These are phyloP conservation scores for Andrena minutula DNA, from an alignment of 2,888 invertebrate species.

Conservation along the genomic window DNA sequence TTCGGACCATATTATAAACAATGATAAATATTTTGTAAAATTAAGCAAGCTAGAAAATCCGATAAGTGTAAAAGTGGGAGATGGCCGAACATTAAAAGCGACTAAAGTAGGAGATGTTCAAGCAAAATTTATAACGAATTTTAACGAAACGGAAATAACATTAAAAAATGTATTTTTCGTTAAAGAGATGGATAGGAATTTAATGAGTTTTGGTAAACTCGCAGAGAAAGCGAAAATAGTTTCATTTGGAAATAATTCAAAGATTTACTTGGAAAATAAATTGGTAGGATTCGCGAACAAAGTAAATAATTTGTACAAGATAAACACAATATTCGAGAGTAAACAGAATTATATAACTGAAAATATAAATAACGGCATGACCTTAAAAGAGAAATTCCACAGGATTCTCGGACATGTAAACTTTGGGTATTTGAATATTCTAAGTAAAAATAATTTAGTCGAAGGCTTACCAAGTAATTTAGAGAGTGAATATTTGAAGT, in stretches of 20 bases:
- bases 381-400: too few relatives aligned
- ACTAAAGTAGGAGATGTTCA: conserved; percentile 34
- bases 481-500: conserved; percentile 38
- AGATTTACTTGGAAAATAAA: too few relatives aligned
- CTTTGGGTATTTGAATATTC: conserved; percentile 58
- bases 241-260: conserved; percentile 2
- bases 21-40: background rate
- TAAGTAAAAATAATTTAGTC: conserved; percentile 38
- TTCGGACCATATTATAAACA: background rate
- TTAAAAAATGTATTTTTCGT: conserved; percentile 40
- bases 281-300: too few relatives aligned
- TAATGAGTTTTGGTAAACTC: conserved; percentile 38
- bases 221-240: conserved; percentile 34
- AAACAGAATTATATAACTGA: too few relatives aligned
- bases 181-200: conserved; percentile 43
- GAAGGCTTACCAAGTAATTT: conserved; percentile 44
- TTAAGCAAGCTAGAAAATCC: conserved; percentile 21
- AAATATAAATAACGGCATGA: conserved; percentile 28
- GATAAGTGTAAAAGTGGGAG: conserved; percentile 35
- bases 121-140: background rate
- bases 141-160: background rate
- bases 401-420: conserved; percentile 57
- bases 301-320: too few relatives aligned
- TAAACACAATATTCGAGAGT: too few relatives aligned
- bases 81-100: conserved; percentile 29